These are phyloP conservation scores for Sarcophaga caerulescens DNA, from an alignment of 2,888 invertebrate genomes.

Conservation along the genomic window DNA sequence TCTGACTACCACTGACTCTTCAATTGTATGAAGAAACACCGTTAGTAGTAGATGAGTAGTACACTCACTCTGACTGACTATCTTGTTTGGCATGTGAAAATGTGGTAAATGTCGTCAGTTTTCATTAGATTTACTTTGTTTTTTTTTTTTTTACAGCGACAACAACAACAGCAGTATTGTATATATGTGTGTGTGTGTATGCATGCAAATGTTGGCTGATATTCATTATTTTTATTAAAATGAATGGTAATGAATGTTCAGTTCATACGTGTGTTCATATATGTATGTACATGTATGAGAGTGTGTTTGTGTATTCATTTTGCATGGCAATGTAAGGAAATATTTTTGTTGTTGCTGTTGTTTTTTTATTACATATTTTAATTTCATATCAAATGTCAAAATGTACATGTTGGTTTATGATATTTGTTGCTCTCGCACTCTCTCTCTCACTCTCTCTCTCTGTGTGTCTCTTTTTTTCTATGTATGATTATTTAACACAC, in stretches of 20 bases:
- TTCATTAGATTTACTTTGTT: neutral
- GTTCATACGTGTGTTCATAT: neutral
- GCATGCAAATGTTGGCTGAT: no score
- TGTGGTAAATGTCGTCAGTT: constrained; percentile 54
- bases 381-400: constrained; percentile 50
- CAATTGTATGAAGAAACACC: no score
- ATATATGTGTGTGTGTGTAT: neutral
- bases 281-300: neutral
- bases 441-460: no score
- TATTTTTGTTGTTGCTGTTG: neutral
- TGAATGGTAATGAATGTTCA: no score
- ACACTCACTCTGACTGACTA: no score
- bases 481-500: constrained; percentile 21
- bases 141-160: no score
- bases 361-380: neutral
- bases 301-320: no score
- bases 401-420: neutral
- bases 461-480: neutral
- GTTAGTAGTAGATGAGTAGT: no score
- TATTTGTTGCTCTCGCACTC: neutral
- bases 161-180: neutral
- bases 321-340: no score
- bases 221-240: no score
- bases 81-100: constrained; percentile 32
- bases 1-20: no score